Evolutionary conservation across 2,797 vertebrate genomes (phyloP).

Genomic region (Cebuella pygmaea): DNA sequence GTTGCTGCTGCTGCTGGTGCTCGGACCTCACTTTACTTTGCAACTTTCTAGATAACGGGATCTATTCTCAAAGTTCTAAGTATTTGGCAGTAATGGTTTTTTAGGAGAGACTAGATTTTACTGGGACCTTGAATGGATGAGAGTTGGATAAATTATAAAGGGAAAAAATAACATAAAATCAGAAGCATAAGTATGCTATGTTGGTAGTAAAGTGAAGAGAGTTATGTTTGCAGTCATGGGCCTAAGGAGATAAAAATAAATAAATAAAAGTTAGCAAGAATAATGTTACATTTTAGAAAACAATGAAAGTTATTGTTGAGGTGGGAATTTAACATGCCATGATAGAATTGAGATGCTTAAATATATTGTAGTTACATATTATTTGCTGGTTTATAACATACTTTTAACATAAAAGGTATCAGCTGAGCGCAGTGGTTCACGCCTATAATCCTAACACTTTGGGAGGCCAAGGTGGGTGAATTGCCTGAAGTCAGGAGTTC

Average conservation of each 20-base stretch:
- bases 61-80: background rate
- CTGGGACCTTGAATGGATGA: background rate
- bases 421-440: no score
- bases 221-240: background rate
- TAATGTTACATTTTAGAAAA: background rate
- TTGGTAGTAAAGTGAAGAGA: slow-evolving; percentile 18
- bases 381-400: background rate
- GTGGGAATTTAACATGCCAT: background rate
- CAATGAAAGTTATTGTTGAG: background rate
- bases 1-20: background rate
- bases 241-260: background rate
- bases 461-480: background rate
- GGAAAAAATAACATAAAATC: slow-evolving; percentile 18
- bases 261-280: background rate
- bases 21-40: background rate
- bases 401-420: background rate
- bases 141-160: background rate
- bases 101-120: background rate
- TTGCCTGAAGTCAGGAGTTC: background rate
- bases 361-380: background rate
- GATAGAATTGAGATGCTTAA: background rate
- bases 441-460: background rate
- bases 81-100: background rate
- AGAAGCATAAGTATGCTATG: background rate
- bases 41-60: background rate